phyloP scores from a whole-genome alignment of 2,888 invertebrate species.

The Nephrotoma flavescens region DNA sequence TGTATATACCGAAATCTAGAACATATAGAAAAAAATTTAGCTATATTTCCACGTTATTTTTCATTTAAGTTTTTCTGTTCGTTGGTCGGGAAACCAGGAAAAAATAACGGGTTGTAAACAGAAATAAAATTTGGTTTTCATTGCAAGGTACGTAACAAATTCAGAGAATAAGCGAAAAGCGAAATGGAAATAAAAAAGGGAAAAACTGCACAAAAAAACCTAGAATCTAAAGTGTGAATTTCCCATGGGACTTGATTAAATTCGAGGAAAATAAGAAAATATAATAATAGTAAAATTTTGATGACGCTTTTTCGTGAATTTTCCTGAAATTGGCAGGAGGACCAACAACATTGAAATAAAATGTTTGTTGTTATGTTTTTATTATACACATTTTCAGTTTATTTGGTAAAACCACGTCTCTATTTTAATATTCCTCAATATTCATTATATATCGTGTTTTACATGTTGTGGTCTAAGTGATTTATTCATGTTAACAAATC shows the following conservation, averaged over 20 bases:
- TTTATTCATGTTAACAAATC: not conserved
- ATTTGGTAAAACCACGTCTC: not conserved
- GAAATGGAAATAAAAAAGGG: not conserved
- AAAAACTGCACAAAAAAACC: not conserved
- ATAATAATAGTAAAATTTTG: not conserved
- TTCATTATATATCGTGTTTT: not conserved
- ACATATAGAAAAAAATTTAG: not conserved
- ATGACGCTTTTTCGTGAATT: not conserved
- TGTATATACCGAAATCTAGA: not conserved
- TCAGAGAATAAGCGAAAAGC: not conserved
- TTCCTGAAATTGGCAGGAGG: not conserved
- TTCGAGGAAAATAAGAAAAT: not conserved
- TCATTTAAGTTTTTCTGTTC: not conserved
- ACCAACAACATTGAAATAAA: not conserved
- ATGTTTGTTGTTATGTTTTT: not conserved
- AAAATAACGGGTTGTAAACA: not conserved
- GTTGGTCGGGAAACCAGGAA: not conserved
- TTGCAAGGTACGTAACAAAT: not conserved
- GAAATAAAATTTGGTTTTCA: not conserved
- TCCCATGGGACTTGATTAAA: not conserved
- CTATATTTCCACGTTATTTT: not conserved
- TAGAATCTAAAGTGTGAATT: not conserved
- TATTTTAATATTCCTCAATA: not conserved
- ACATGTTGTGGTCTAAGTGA: not conserved
- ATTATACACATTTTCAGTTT: not conserved